Base-by-base conservation (phyloP, 2,113 vertebrate species). In the Typhlomys cinereus region DNA sequence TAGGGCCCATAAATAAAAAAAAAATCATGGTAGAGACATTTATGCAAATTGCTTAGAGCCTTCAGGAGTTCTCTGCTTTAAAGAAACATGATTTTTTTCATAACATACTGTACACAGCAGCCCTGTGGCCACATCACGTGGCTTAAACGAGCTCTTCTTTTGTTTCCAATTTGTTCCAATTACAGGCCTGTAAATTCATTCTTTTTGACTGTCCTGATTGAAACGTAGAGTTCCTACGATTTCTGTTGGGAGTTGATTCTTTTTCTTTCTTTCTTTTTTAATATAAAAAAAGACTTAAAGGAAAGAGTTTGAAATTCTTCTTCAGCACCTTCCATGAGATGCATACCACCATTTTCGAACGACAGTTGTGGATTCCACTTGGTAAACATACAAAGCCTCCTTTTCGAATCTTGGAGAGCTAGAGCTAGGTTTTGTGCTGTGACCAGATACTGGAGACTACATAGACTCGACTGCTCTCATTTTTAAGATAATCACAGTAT, bases 1-100 rank as follows among this genome's bases (percentile, higher is more conserved):
- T 98, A 97, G 96, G 93, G 96, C 94, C 96, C 96, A 98, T 99
- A 98, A 99, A 99, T 99, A 98, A 98, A 98, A 98, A 73, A 96
- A 98, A 98, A 97, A 97, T 98, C 95, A 97, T 96, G 85, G 97
- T 96, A 97, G 92, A 98, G 95, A 97, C 86, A 73, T 97, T 97
- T 96, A 98, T 97, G 97, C 96, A 98, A 97, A 98, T 97, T 97
- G 96, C 90, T 97, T 69, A 59, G 92, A 96, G 98, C 95, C 70
- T 95, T 52, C 88, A 44, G 92, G 74, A 95, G 89, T 87, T 97
- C 97, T 97, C 97, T 97, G 94, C 95, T 96, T 96, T 96, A 96
- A 93, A 95, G 93, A 97, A 96, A 91, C 91, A 93, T 61, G 84
- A 57, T 89, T 95, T 96, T 85, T 83, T 75, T 18, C 44, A 31